Conservation (phyloP, 2,888 invertebrate genomes). For the Mimachlamys varia region DNA sequence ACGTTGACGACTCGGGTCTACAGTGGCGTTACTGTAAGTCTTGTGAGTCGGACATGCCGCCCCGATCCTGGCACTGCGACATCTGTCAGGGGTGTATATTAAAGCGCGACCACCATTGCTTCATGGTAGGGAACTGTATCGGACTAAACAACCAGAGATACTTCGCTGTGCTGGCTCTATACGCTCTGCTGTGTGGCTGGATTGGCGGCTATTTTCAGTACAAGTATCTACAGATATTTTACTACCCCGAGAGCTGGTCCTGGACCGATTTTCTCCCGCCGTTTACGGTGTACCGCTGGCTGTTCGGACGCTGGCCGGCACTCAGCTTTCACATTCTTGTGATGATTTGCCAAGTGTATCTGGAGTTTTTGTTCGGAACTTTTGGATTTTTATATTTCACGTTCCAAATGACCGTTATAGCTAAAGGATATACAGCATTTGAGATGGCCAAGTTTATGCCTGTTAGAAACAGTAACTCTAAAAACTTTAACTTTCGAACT, state of each 20-base stretch:
- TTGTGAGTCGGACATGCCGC: slow-evolving; percentile 68
- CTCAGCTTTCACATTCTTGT: slow-evolving; percentile 51
- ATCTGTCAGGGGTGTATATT: slow-evolving; percentile 73
- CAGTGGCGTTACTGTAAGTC: slow-evolving; percentile 68
- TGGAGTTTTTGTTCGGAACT: slow-evolving; percentile 56
- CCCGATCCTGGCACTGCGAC: slow-evolving; percentile 72
- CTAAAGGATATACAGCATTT: slow-evolving; percentile 61
- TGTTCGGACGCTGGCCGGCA: slow-evolving; percentile 52
- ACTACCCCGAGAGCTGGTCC: slow-evolving; percentile 45
- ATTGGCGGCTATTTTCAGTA: slow-evolving; percentile 57
- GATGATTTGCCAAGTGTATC: slow-evolving; percentile 60
- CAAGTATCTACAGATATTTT: slow-evolving; percentile 54
- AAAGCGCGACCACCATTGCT: slow-evolving; percentile 77
- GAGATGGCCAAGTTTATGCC: slow-evolving; percentile 64
- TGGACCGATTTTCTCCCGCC: slow-evolving; percentile 59
- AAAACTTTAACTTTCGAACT: slow-evolving; percentile 62
- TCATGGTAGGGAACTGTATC: slow-evolving; percentile 65
- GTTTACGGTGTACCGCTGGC: slow-evolving; percentile 50
- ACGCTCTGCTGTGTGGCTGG: slow-evolving; percentile 55
- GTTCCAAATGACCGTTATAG: slow-evolving; percentile 55
- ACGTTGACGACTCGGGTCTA: slow-evolving; percentile 49
- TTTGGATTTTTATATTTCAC: slow-evolving; percentile 60
- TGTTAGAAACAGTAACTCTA: slow-evolving; percentile 55
- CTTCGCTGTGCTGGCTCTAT: slow-evolving; percentile 66
- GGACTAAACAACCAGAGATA: slow-evolving; percentile 73